These are phyloP conservation scores for Cyprinodon brontotheroides DNA, from an alignment of 2,113 vertebrate species.

Conservation along the genomic window DNA sequence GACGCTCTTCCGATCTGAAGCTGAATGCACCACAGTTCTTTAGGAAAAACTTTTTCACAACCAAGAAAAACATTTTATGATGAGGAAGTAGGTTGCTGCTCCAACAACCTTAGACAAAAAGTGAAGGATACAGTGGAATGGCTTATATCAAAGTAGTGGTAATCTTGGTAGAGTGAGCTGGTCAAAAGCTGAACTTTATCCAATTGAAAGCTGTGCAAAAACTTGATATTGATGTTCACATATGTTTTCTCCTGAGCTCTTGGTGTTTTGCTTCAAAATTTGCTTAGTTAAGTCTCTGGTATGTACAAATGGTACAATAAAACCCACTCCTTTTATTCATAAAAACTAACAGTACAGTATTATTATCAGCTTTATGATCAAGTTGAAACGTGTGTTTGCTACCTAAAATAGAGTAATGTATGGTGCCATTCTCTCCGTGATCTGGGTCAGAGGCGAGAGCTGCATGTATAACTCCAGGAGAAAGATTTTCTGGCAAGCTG, in stretches of 20 bases:
- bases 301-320: too few relatives aligned
- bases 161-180: neutral
- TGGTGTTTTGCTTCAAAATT: neutral
- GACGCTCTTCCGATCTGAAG: too few relatives aligned
- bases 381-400: constrained; percentile 34
- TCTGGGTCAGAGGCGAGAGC: constrained; percentile 84
- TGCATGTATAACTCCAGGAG: constrained; percentile 79
- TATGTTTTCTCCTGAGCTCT: neutral
- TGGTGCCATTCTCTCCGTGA: constrained; percentile 80
- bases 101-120: neutral
- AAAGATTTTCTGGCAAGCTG: constrained; percentile 86
- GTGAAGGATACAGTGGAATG: neutral
- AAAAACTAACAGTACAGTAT: neutral
- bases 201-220: neutral
- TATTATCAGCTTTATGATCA: neutral
- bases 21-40: too few relatives aligned
- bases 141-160: neutral
- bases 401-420: constrained; percentile 86
- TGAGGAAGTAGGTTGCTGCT: too few relatives aligned
- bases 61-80: too few relatives aligned
- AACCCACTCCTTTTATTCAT: too few relatives aligned
- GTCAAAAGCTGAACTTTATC: too few relatives aligned
- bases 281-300: neutral
- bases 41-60: too few relatives aligned
- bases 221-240: neutral